Evolutionary conservation across 2,888 invertebrate genomes (phyloP).

Genomic region (Crocallis elinguaria): DNA sequence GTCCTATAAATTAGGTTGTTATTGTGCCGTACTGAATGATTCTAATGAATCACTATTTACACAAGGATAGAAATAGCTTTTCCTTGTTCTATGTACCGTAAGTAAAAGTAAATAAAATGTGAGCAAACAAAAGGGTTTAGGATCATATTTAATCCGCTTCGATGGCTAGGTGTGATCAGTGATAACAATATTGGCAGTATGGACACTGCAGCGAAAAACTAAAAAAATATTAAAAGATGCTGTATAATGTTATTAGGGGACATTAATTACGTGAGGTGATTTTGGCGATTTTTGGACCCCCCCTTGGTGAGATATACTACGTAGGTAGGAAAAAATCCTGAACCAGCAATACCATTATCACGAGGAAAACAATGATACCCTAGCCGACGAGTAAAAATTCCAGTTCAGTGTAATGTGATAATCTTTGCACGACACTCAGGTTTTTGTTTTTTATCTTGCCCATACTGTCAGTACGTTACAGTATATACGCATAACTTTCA

Average conservation of each 20-base stretch:
- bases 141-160: constrained; percentile 8
- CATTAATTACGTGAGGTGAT: too few species aligned
- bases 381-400: too few species aligned
- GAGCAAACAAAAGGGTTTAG: neutral
- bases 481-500: neutral
- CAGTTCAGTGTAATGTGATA: too few species aligned
- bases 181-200: neutral
- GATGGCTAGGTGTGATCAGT: neutral
- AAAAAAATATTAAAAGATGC: neutral
- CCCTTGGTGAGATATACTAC: too few species aligned
- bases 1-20: too few species aligned
- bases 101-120: neutral
- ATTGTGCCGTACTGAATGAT: neutral
- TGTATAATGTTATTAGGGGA: too few species aligned
- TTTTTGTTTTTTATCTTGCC: neutral
- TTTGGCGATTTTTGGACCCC: too few species aligned
- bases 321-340: too few species aligned
- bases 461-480: neutral
- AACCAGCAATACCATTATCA: too few species aligned
- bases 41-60: too few species aligned
- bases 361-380: too few species aligned
- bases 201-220: neutral
- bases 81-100: neutral
- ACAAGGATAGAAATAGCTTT: too few species aligned
- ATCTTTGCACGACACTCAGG: neutral